phyloP scores from a whole-genome alignment of 2,113 vertebrate genomes.

The Jaculus jaculus region DNA sequence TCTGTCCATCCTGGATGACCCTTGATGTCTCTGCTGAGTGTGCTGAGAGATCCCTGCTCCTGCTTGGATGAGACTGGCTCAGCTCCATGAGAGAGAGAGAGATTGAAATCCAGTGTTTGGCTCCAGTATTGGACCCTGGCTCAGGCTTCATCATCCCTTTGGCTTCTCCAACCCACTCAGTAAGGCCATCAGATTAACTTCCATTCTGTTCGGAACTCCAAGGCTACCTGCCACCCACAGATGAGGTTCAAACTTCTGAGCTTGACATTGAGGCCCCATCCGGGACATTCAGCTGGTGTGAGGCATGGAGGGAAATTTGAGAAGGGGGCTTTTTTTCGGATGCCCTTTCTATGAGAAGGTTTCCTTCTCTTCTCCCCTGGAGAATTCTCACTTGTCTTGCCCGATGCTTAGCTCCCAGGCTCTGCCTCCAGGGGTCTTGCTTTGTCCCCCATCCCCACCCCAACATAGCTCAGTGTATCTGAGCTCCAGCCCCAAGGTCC shows the following conservation, averaged over 20 bases:
- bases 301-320: not conserved
- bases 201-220: not conserved
- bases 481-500: not conserved
- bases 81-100: not conserved
- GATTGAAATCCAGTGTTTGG: not conserved
- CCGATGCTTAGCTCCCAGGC: not conserved
- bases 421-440: not conserved
- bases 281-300: not conserved
- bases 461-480: not conserved
- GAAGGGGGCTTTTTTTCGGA: not conserved
- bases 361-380: constrained; percentile 10
- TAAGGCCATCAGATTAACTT: not conserved
- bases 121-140: not conserved
- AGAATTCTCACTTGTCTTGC: constrained; percentile 28
- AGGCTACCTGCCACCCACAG: not conserved
- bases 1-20: not conserved
- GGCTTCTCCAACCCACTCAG: not conserved
- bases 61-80: not conserved
- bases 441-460: not conserved
- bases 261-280: not conserved
- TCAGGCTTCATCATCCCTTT: not conserved
- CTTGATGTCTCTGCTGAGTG: not conserved
- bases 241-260: not conserved
- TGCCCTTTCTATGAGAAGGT: not conserved
- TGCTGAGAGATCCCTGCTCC: not conserved